phyloP scores from a whole-genome alignment of 1,140 invertebrate genomes.

The Drosophila ercepeae region DNA sequence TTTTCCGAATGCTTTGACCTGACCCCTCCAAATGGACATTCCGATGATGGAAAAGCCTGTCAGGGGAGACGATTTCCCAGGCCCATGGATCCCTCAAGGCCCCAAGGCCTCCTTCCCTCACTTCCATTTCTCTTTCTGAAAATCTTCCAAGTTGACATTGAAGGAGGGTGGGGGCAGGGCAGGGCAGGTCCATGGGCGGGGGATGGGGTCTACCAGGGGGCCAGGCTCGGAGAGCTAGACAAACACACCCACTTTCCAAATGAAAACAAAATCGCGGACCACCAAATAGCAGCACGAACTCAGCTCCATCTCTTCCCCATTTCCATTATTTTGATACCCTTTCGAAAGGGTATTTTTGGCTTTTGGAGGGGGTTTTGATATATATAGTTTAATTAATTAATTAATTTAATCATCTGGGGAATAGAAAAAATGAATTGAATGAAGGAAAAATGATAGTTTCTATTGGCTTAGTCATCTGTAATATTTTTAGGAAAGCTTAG shows the following conservation, averaged over 20 bases:
- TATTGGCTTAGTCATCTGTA: too few species aligned
- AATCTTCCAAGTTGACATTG: slow-evolving; percentile 5
- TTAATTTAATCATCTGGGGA: too few species aligned
- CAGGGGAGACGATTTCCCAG: slow-evolving; percentile 3
- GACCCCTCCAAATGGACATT: neutral
- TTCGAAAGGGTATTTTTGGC: neutral
- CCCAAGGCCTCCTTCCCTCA: neutral
- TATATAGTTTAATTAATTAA: too few species aligned
- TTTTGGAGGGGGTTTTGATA: too few species aligned
- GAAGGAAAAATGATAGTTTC: too few species aligned
- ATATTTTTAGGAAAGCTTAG: too few species aligned
- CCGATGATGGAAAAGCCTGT: neutral
- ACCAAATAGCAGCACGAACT: slow-evolving; percentile 72
- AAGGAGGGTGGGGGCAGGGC: neutral
- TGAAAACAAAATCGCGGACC: slow-evolving; percentile 73
- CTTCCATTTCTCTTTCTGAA: neutral
- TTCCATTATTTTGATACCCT: neutral
- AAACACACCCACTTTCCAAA: slow-evolving; percentile 72
- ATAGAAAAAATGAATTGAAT: too few species aligned
- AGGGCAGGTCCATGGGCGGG: neutral
- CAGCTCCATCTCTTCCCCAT: slow-evolving; percentile 24
- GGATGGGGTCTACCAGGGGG: neutral
- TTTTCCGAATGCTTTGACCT: neutral
- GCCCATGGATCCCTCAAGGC: neutral
- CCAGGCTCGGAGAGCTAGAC: slow-evolving; percentile 21